Percentiles rank a stretch among this genome's conserved stretches.
phyloP scores from a whole-genome alignment of 1,140 invertebrate species.

The Diuraphis noxia region DNA sequence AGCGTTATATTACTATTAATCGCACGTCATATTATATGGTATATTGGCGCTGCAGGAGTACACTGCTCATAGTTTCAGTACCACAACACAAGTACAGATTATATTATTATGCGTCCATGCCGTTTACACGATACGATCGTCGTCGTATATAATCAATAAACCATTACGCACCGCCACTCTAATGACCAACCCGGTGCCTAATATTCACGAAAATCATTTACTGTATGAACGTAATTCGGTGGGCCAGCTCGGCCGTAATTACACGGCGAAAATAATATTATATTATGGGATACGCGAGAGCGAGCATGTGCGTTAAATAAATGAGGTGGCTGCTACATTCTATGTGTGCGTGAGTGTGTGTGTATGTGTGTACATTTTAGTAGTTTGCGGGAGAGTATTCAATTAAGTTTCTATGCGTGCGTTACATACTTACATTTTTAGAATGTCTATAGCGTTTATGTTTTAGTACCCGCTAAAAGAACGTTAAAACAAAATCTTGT shows the following conservation, averaged over 20 bases:
- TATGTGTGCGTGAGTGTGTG: too few species aligned
- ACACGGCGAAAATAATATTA: background rate
- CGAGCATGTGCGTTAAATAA: background rate
- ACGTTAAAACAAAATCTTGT: background rate
- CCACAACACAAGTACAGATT: too few species aligned
- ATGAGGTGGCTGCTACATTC: background rate
- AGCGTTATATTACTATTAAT: background rate
- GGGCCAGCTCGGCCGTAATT: background rate
- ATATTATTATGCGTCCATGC: background rate
- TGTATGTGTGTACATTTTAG: background rate
- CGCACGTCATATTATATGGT: too few species aligned
- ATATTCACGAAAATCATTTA: slow-evolving; percentile 19
- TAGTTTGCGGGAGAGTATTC: background rate
- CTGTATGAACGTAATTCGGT: slow-evolving; percentile 1
- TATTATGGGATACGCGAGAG: too few species aligned
- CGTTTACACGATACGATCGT: background rate
- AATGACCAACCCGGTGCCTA: background rate
- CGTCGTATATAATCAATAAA: slow-evolving; percentile 19
- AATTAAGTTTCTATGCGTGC: background rate
- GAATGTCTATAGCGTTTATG: background rate
- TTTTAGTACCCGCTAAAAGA: background rate
- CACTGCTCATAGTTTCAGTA: background rate
- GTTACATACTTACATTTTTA: slow-evolving; percentile 2
- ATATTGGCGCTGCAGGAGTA: background rate
- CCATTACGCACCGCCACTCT: background rate